These are phyloP conservation scores for rat (Rattus norvegicus) DNA, from an alignment of 2,113 vertebrate species.

Conservation along the genomic window DNA sequence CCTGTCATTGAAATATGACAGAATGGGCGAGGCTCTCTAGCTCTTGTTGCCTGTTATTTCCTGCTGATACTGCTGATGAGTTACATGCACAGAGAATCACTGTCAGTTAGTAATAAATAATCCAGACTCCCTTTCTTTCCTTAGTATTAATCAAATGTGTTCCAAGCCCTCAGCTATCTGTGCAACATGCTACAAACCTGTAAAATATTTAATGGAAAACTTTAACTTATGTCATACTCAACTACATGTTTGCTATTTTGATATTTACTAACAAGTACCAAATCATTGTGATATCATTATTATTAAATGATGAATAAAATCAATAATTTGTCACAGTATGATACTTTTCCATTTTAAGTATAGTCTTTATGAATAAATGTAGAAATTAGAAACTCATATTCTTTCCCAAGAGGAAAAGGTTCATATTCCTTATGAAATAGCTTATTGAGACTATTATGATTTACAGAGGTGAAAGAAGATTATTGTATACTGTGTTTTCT, in stretches of 20 bases:
- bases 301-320: neutral
- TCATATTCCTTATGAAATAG: neutral
- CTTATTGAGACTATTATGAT: neutral
- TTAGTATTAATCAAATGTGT: neutral
- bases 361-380: neutral
- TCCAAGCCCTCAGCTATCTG: conserved; percentile 12
- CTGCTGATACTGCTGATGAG: neutral
- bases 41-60: neutral
- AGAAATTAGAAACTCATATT: neutral
- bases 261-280: conserved; percentile 25
- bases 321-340: neutral
- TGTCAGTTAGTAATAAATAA: conserved; percentile 56
- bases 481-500: neutral
- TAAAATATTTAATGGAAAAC: conserved; percentile 57
- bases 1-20: conserved; percentile 1
- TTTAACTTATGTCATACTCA: conserved; percentile 44
- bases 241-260: neutral
- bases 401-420: neutral
- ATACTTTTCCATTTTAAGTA: conserved; percentile 17
- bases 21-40: neutral
- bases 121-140: neutral
- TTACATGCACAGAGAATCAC: neutral
- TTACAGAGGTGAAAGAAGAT: neutral
- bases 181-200: neutral
- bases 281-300: neutral